Evolutionary conservation across 2,113 vertebrate species (phyloP), one percentile per base, ranked within the genome.

Genomic region (Ochotona curzoniae): DNA sequence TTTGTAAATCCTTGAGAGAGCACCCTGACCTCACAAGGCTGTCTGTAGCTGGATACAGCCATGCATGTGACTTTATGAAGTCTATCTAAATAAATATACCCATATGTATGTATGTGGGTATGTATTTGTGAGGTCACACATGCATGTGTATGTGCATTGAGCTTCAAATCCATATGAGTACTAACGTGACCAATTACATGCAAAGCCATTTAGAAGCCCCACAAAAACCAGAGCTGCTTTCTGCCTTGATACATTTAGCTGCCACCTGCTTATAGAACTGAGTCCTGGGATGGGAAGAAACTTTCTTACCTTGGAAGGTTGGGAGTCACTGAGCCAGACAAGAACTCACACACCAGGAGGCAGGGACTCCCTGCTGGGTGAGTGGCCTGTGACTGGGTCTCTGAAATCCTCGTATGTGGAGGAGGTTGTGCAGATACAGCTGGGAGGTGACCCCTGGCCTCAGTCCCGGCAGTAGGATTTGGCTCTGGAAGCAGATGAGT

Each of bases 41-140:
- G 54, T 17, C 13, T 57, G 54, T 44, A 44, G 3, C 38, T 44
- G 38, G 38, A 44, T 44, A 44, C 38, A 44, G 38, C 38, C 38
- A 44, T 44, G 6, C 38, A 44, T 44, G 6, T 44, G 38, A 44
- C 38, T 44, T 44, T 44, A 6, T 44, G 38, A 44, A 44, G 38
- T 44, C 38, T 44, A 44, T 44, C 38, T 44, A 44, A 44, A 44
- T 44, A 44, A 44, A 44, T 44, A 44, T 44, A 44, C 38, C 12
- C 11, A 5, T 6, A 1, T 57, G 3, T 25, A 2, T 28, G 1
- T 11, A 28, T 32, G 11, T 17, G 10, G 12, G 21, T 20, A 2
- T 12, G 0, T 18, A 4, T 28, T 1, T 28, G 9, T 11, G 15
- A 13, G 11, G 8, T 1, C 28, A 20, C 11, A 0, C 9, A 6